These are phyloP conservation scores for Brachystomella parvula DNA, from an alignment of 1,140 invertebrate species.

Conservation along the genomic window DNA sequence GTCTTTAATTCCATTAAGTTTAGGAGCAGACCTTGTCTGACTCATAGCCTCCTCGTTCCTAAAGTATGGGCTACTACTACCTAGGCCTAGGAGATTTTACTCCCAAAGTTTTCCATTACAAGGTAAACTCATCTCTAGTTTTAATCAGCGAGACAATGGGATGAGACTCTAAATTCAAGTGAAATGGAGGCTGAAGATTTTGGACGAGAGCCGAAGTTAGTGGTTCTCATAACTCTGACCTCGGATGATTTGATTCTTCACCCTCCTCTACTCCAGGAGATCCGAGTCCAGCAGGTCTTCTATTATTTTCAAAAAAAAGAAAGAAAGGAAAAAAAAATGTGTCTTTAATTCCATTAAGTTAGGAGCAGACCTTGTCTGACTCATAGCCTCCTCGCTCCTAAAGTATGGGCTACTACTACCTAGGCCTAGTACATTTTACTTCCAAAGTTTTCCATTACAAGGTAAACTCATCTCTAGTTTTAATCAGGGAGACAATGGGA, in stretches of 20 bases:
- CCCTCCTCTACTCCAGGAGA: background rate
- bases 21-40: slow-evolving; percentile 19
- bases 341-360: slow-evolving; percentile 35
- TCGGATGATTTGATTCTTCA: background rate
- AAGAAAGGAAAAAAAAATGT: too few species aligned
- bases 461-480: background rate
- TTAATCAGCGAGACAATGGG: slow-evolving; percentile 1
- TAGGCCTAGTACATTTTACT: background rate
- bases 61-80: background rate
- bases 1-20: slow-evolving; percentile 35
- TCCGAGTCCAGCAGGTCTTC: background rate
- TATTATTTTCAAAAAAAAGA: too few species aligned
- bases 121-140: background rate
- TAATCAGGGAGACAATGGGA: slow-evolving; percentile 4
- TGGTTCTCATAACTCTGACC: slow-evolving; percentile 4
- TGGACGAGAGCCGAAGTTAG: background rate
- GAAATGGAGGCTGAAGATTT: slow-evolving; percentile 7
- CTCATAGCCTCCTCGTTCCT: slow-evolving; percentile 13
- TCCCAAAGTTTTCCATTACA: too few species aligned
- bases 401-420: background rate
- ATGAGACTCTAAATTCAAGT: too few species aligned
- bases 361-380: slow-evolving; percentile 20
- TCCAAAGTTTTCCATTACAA: too few species aligned
- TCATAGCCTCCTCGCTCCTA: slow-evolving; percentile 11
- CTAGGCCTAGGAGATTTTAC: background rate